Conservation (phyloP, 1,140 invertebrate genomes). For the Megathymus violae region DNA sequence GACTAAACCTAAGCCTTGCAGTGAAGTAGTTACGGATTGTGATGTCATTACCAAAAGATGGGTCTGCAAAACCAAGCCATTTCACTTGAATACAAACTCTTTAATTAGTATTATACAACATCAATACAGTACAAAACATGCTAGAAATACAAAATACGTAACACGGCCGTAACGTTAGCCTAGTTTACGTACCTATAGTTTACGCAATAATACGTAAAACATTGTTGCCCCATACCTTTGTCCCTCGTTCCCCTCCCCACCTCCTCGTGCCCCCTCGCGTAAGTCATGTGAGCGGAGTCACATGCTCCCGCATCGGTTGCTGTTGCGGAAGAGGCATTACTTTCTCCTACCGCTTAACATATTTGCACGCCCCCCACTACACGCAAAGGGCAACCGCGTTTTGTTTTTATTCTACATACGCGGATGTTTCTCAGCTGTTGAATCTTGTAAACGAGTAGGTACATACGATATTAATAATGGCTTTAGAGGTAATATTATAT, state of each 20-base stretch:
- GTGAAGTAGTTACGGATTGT: no score
- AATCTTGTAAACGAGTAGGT: no score
- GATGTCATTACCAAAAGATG: no score
- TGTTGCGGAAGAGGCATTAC: constrained; percentile 56
- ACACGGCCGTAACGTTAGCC: constrained; percentile 56
- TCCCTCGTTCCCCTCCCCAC: no score
- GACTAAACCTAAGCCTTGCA: no score
- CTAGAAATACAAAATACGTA: constrained; percentile 63
- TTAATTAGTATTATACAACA: constrained; percentile 58
- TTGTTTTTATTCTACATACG: constrained; percentile 22
- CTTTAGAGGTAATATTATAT: no score
- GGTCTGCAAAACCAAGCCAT: constrained; percentile 22
- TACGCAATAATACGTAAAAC: constrained; percentile 53
- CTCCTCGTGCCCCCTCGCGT: no score
- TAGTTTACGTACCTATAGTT: constrained; percentile 52
- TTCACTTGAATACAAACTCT: constrained; percentile 50
- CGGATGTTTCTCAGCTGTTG: constrained; percentile 16
- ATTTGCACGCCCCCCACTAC: constrained; percentile 40
- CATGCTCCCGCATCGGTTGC: constrained; percentile 54
- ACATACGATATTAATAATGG: no score
- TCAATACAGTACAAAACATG: constrained; percentile 58
- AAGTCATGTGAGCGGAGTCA: no score
- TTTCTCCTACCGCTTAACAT: constrained; percentile 60
- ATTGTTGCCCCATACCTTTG: no score
- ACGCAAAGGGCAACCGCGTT: constrained; percentile 44